These are phyloP conservation scores for Cariama cristata DNA, from an alignment of 2,113 vertebrate species.

Conservation along the genomic window DNA sequence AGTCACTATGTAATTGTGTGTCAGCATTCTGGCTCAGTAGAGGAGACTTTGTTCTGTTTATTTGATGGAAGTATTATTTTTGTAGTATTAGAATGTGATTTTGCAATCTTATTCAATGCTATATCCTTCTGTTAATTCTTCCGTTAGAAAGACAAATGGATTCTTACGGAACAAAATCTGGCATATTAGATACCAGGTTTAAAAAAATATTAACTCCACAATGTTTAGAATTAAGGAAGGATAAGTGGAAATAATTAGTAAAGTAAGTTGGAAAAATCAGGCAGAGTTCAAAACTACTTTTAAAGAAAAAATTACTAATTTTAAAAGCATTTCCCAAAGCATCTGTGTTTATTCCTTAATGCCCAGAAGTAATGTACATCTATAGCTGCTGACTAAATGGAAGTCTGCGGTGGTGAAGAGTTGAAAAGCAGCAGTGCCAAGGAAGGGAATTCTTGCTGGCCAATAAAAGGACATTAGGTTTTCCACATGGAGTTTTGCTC, in stretches of 20 bases:
- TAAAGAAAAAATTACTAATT: not conserved
- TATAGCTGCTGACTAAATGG: not conserved
- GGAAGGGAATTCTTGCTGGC: not conserved
- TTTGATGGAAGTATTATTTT: not conserved
- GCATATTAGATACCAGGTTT: not conserved
- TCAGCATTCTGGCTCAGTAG: not conserved
- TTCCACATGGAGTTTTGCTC: not conserved
- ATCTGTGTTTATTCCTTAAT: not conserved
- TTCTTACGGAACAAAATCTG: not conserved
- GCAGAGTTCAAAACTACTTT: not conserved
- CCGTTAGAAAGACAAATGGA: not conserved
- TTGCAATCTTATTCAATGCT: not conserved
- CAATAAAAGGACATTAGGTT: not conserved
- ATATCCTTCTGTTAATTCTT: not conserved
- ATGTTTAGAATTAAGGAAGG: not conserved
- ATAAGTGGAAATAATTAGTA: not conserved
- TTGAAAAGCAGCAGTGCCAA: not conserved
- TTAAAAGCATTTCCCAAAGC: not conserved
- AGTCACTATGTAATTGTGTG: not conserved
- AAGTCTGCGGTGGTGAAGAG: not conserved
- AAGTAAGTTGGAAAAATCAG: not conserved
- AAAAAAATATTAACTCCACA: not conserved
- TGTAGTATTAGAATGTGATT: not conserved
- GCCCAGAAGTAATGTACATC: not conserved
- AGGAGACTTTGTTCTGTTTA: not conserved